Base-by-base conservation (phyloP, 2,888 invertebrate species). In the Cataglyphis livida region DNA sequence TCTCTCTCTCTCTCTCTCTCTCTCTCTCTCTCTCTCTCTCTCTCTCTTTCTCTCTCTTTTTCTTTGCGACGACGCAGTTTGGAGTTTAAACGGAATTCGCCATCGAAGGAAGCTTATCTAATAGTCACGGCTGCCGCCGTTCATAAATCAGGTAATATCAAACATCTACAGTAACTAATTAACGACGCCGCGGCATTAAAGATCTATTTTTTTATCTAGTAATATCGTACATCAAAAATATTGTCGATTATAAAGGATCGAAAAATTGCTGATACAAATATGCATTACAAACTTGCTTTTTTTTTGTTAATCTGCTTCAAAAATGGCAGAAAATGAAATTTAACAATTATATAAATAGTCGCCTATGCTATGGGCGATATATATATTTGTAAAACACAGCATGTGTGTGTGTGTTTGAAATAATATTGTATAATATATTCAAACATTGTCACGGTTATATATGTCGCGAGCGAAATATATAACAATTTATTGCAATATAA, bases 111-210 rank as follows among this genome's bases (percentile, higher is more conserved):
- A 70, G 78, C 78, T 79, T 79, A 79, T 79, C 78, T 79, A 59
- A 66, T 76, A 79, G 59, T 79, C 70, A 70, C 75, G 70, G 48
- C 28, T 25, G 59, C 32, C 51, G 18, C n/a, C 57, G 57, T 41
- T 41, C 59, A 25, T 61, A 79, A 79, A 71, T 79, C 70, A 79
- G 59, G 12, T 75, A 82, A 81, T 84, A 88, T 86, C 86, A 78
- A 84, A 75, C 76, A 85, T 66, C 76, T 78, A 25, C 44, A 44
- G 38, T 81, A 74, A 74, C 61, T 74, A 68, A 79, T 79, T 70
- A 70, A 21, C 70, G 21, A 32, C 35, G 10, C 18, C 35, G 59
- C 4, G 18, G 38, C 2, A 44, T 44, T 18, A 51, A 51, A 51
- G 48, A 51, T 41, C 3, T 28, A 57, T 28, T 21, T 66, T 21